Percentiles rank a stretch among this genome's conserved stretches.
These are phyloP conservation scores for Papilio glaucus DNA, from an alignment of 1,140 invertebrate species.

Conservation along the genomic window DNA sequence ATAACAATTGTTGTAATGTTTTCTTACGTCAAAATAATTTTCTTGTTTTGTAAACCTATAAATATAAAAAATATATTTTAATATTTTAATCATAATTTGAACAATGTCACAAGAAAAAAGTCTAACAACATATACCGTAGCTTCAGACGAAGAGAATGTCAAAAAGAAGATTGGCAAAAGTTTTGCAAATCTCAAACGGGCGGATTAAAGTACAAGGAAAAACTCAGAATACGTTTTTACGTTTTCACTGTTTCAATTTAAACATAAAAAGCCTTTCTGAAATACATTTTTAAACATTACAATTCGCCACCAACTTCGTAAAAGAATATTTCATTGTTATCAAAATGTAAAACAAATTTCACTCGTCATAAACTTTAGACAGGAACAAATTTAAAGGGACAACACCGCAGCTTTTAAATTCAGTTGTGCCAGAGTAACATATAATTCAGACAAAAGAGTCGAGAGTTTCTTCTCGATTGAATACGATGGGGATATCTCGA, in stretches of 20 bases:
- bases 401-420: not conserved
- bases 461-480: not conserved
- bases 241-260: conserved; percentile 37
- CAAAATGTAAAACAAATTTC: conserved; percentile 47
- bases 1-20: no score
- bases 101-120: not conserved
- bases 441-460: conserved; percentile 1
- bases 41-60: not conserved
- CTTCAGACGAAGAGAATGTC: conserved; percentile 4
- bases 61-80: not conserved
- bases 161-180: conserved; percentile 38
- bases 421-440: not conserved
- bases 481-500: not conserved
- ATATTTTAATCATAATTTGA: conserved; percentile 17
- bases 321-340: conserved; percentile 43
- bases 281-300: conserved; percentile 22
- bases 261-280: conserved; percentile 26
- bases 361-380: conserved; percentile 27
- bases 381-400: conserved; percentile 17
- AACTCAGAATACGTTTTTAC: conserved; percentile 32
- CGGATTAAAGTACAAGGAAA: conserved; percentile 36
- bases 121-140: not conserved
- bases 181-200: conserved; percentile 31
- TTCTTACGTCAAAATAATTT: no score
- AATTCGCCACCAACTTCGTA: not conserved